Conservation (phyloP, 2,113 vertebrate species). For the Arothron firmamentum region DNA sequence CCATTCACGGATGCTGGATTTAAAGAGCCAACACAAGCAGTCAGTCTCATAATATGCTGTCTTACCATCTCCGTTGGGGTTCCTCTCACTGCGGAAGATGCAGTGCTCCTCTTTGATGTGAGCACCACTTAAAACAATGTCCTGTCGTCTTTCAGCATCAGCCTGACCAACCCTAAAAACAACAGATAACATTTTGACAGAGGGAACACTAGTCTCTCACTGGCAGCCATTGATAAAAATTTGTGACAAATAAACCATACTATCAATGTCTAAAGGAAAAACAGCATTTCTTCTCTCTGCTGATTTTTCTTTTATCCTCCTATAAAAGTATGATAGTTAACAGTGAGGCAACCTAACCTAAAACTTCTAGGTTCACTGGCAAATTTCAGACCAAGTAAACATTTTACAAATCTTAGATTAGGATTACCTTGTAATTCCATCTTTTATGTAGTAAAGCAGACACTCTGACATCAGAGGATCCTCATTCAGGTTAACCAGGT, state of each 20-base stretch:
- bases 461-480: conserved; percentile 99
- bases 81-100: conserved; percentile 91
- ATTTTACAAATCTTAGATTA: conserved; percentile 2
- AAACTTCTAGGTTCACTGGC: conserved; percentile 8
- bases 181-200: conserved; percentile 41
- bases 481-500: conserved; percentile 97
- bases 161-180: conserved; percentile 90
- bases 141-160: conserved; percentile 90
- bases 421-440: conserved; percentile 91
- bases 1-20: too few species aligned
- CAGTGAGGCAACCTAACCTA: conserved; percentile 15
- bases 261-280: neutral
- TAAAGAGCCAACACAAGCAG: neutral
- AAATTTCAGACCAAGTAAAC: conserved; percentile 16
- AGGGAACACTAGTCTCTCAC: neutral
- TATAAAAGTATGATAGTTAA: conserved; percentile 19
- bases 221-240: conserved; percentile 26
- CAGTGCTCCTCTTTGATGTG: conserved; percentile 98
- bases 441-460: conserved; percentile 99
- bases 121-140: conserved; percentile 95
- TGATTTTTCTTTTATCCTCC: conserved; percentile 4
- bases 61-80: conserved; percentile 85
- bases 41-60: neutral
- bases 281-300: conserved; percentile 14
- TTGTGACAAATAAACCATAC: conserved; percentile 2